Percentiles rank a stretch among this genome's conserved stretches.
phyloP scores from a whole-genome alignment of 1,140 invertebrate species.

The Chironomus striatipennis region DNA sequence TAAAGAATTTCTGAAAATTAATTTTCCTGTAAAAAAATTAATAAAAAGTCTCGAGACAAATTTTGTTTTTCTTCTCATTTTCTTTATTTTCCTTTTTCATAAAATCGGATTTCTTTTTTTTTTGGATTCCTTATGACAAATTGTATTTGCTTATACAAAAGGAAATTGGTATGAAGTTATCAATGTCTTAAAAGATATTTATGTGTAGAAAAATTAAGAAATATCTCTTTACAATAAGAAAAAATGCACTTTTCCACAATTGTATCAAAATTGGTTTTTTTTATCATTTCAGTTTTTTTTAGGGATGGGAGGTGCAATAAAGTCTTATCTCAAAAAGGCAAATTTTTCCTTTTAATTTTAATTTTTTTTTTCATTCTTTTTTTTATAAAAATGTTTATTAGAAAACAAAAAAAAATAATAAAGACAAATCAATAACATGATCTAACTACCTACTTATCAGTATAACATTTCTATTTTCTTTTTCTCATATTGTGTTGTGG shows the following conservation, averaged over 20 bases:
- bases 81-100: too few relatives aligned
- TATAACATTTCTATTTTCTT: background rate
- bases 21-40: too few relatives aligned
- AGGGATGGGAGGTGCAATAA: background rate
- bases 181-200: background rate
- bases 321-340: slow-evolving; percentile 10
- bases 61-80: too few relatives aligned
- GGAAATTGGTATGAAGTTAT: too few relatives aligned
- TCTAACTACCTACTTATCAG: background rate
- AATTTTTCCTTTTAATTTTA: background rate
- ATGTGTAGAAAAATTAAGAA: slow-evolving; percentile 14
- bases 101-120: too few relatives aligned
- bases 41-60: too few relatives aligned
- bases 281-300: background rate
- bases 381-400: background rate
- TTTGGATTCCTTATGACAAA: too few relatives aligned
- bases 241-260: background rate
- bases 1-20: too few relatives aligned
- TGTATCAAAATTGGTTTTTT: background rate
- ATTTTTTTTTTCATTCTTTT: background rate
- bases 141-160: too few relatives aligned
- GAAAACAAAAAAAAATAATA: background rate
- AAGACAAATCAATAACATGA: too few relatives aligned
- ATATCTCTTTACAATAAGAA: background rate
- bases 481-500: background rate